Evolutionary conservation across 2,888 invertebrate genomes (phyloP), one percentile per base, ranked within the genome.

Genomic region (Zelleria hepariella): DNA sequence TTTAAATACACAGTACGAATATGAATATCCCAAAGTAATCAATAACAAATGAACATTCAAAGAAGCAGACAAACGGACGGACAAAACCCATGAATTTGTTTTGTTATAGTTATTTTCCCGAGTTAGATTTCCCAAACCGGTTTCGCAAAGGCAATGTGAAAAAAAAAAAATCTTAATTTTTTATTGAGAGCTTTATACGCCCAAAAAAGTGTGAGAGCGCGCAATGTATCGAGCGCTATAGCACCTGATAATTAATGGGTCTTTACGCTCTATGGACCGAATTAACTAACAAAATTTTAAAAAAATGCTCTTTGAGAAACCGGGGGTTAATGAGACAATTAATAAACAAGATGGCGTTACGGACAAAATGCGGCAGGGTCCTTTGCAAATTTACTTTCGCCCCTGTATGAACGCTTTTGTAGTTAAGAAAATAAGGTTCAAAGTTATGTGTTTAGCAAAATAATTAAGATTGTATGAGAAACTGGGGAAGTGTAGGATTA

Each of bases 51-150:
- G 61, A 77, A 69, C 82, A 82, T 79, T 79, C 85, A 80, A 72
- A 79, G 77, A 82, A 82, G 80, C 84, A 77, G 76, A 82, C 83
- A 71, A 58, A 61, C 27, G 57, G 18, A 59, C 55, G 5, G 25
- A 54, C 7, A 59, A 42, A 59, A 63, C 49, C 65, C 62, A 71
- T 70, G 68, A 66, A 64, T 65, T 63, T 65, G 49, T 25, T 21
- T 51, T 51, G 51, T 51, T 51, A 51, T 21, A 21, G 7, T 10
- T n/a, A n/a, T n/a, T n/a, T n/a, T n/a, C 18, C 51, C 51, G 23
- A 21, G 51, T 15, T 42, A 15, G 2, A 2, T 10, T 15, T 4
- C 42, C 42, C 42, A n/a, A n/a, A n/a, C n/a, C n/a, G n/a, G n/a
- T n/a, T n/a, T n/a, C n/a, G n/a, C n/a, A n/a, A n/a, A n/a, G n/a